Evolutionary conservation across 2,113 vertebrate species (phyloP).

Genomic region (Chelonoidis abingdonii): DNA sequence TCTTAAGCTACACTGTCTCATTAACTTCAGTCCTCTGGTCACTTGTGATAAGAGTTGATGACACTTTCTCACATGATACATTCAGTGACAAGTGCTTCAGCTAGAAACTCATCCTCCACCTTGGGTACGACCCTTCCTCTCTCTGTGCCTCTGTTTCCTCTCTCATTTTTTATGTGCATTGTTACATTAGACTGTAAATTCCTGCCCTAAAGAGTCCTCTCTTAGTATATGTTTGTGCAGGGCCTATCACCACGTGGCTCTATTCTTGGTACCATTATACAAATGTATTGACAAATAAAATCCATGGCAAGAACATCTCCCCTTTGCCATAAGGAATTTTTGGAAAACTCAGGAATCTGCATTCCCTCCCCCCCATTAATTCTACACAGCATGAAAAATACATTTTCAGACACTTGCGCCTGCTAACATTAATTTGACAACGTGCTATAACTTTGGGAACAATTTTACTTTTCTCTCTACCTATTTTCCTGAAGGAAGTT

Average conservation of each 20-base stretch:
- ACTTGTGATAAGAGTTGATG: rapidly evolving
- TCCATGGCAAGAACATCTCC: neutral
- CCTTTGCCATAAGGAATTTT: neutral
- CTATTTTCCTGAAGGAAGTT: neutral
- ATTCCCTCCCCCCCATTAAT: neutral
- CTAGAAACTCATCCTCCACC: neutral
- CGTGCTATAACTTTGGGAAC: neutral
- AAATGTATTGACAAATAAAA: neutral
- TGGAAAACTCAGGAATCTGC: neutral
- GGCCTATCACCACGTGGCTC: neutral
- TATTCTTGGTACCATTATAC: neutral
- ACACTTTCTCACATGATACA: neutral
- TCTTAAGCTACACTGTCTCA: neutral
- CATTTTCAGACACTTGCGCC: neutral
- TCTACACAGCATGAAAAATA: neutral
- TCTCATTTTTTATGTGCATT: neutral
- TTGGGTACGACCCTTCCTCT: neutral
- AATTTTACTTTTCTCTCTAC: neutral
- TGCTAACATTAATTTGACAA: neutral
- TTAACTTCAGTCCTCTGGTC: rapidly evolving
- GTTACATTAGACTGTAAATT: neutral
- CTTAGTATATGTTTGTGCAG: neutral
- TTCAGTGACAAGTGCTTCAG: neutral
- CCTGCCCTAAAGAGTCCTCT: neutral
- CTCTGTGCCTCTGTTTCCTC: rapidly evolving